phyloP scores from a whole-genome alignment of 2,113 vertebrate genomes.

The Cyanoderma ruficeps region DNA sequence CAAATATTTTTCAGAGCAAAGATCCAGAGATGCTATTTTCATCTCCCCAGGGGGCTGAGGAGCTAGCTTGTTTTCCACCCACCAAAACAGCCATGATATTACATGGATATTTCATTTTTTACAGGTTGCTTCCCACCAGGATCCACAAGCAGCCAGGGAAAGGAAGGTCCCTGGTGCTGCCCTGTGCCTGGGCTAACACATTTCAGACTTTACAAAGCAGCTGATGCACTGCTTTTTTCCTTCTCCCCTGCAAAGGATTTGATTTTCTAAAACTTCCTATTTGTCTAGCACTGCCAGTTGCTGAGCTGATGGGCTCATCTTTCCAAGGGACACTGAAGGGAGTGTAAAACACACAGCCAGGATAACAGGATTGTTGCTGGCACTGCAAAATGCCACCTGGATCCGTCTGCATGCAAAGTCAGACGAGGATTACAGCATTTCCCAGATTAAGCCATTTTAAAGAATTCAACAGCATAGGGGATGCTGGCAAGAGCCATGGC shows the following conservation, averaged over 20 bases:
- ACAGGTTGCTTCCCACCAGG: not conserved
- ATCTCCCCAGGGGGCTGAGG: not conserved
- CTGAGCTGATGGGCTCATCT: not conserved
- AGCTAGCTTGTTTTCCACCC: not conserved
- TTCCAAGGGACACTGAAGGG: not conserved
- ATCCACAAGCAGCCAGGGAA: not conserved
- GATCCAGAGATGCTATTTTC: constrained; percentile 26
- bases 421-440: not conserved
- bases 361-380: not conserved
- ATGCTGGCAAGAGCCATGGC: not conserved
- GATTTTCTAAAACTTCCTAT: not conserved
- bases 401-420: not conserved
- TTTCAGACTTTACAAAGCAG: not conserved
- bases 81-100: not conserved
- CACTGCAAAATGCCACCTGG: constrained; percentile 25
- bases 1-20: constrained; percentile 35
- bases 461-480: fast-evolving
- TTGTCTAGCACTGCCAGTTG: not conserved
- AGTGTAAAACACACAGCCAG: not conserved
- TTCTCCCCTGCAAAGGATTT: not conserved
- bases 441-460: constrained; percentile 10
- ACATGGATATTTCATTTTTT: not conserved
- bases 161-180: not conserved
- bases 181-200: not conserved
- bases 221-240: not conserved